Evolutionary conservation across 2,797 vertebrate genomes (phyloP), one percentile per base, ranked within the genome.

Genomic region (Erpetoichthys calabaricus): DNA sequence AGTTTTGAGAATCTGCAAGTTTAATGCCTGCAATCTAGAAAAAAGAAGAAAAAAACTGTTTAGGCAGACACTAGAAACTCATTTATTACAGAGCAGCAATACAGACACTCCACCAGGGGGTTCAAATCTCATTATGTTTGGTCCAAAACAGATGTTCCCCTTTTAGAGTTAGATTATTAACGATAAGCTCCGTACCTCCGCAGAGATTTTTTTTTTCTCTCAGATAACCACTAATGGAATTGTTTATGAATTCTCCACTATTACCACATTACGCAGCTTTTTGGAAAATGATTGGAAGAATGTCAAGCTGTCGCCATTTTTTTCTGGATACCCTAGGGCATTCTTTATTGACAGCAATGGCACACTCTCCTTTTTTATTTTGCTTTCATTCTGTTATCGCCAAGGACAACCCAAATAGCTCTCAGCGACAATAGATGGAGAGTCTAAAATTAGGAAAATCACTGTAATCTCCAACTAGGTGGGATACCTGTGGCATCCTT

Each of bases 121-220:
- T 77, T 80, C 74, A 64, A 77, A 80, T 77, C 80, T 82, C 77
- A 82, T 82, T 82, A 82, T 69, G 66, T 62, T 80, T 82, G 77
- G 80, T 78, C 78, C 75, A 79, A 79, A 82, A 80, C 80, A 82
- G 80, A 80, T 82, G 80, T 80, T 79, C 78, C 76, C 76, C 78
- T 78, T 79, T 80, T 75, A 82, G 75, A 71, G 65, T 70, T 68
- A 73, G 75, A 80, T 80, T 80, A 80, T 79, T 80, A 77, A 78
- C 61, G 56, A 78, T 78, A 76, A 79, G 77, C 74, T 77, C 67
- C 47, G 63, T 70, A 73, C 60, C 76, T 73, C 74, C 58, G 56
- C 76, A 73, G 76, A 69, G 50, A n/a, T 44, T 60, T 49, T 49
- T 49, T n/a, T 42, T 42, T 54, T 54, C 41, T 41, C 53, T 54